Base-by-base conservation (phyloP, 2,113 vertebrate species). In the Lucifuga dentata region DNA sequence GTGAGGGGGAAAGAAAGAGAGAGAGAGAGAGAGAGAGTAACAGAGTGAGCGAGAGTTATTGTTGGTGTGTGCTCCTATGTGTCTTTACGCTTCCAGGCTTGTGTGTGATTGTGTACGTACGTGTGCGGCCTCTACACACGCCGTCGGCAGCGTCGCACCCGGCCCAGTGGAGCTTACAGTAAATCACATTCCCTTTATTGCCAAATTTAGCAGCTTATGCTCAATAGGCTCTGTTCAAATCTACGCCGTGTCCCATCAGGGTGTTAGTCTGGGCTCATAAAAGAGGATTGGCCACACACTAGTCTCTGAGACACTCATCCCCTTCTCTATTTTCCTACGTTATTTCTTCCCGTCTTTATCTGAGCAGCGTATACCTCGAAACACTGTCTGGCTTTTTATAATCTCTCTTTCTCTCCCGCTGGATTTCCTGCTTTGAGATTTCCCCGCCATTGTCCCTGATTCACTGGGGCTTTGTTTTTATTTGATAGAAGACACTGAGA, bases 151-250 rank as follows among this genome's bases (percentile, higher is more conserved):
- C 50, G 52, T 79, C 40, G 63, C 75, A 55, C 56, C 53, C 26
- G 59, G 69, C 66, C 85, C 85, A 79, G 29, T 80, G 95, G 94
- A 96, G 96, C 95, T 96, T 94, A 94, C 94, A 95, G 95, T 96
- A 96, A 97, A 96, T 96, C 95, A 96, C 95, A 95, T 93, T 94
- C 94, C 93, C 95, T 95, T 96, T 96, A 96, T 96, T 96, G 95
- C 94, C 95, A 95, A 95, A 96, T 97, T 96, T 96, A 96, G 95
- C 95, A 95, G 95, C 95, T 97, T 95, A 97, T 95, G 94, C 93
- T 96, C 95, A 95, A 94, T 95, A 94, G 95, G 94, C 93, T 95
- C 93, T 91, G 95, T 95, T 95, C 93, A 95, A 52, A 95, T 95
- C 93, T 92, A 93, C 95, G 92, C 93, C 90, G 92, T 86, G 95